Evolutionary conservation across 1,140 invertebrate genomes (phyloP).

Genomic region (Scylla paramamosain): DNA sequence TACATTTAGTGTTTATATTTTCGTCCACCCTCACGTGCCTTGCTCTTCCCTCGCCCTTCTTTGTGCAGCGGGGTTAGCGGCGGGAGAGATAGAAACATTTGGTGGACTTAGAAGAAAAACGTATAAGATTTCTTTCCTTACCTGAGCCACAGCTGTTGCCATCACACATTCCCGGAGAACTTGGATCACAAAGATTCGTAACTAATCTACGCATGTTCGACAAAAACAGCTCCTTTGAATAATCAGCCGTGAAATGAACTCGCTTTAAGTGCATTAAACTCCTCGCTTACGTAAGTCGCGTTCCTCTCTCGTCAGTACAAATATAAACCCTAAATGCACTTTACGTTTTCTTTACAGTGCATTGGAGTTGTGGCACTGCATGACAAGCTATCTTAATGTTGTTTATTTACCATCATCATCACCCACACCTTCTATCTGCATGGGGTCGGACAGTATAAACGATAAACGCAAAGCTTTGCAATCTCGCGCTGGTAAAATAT

Average conservation of each 20-base stretch:
- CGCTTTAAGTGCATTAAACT: neutral
- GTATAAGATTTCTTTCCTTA: neutral
- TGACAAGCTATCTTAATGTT: neutral
- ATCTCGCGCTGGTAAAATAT: neutral
- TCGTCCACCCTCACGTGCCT: neutral
- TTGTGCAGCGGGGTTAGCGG: neutral
- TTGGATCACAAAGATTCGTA: neutral
- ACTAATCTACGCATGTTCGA: neutral
- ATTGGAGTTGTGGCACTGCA: neutral
- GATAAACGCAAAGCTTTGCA: neutral
- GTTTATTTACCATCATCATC: neutral
- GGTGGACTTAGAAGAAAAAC: neutral
- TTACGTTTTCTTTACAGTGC: neutral
- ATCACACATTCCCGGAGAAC: neutral
- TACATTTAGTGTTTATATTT: neutral
- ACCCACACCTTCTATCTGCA: neutral
- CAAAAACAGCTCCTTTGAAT: neutral
- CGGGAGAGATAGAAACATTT: neutral
- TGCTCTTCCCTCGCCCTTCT: neutral
- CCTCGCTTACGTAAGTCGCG: neutral
- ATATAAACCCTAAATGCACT: neutral
- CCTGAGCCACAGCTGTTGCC: neutral
- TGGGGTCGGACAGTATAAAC: neutral
- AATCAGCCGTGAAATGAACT: conserved; percentile 2
- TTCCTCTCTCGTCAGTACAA: neutral